Evolutionary conservation across 1,140 invertebrate species (phyloP).

Genomic region (Aphelinus certus): DNA sequence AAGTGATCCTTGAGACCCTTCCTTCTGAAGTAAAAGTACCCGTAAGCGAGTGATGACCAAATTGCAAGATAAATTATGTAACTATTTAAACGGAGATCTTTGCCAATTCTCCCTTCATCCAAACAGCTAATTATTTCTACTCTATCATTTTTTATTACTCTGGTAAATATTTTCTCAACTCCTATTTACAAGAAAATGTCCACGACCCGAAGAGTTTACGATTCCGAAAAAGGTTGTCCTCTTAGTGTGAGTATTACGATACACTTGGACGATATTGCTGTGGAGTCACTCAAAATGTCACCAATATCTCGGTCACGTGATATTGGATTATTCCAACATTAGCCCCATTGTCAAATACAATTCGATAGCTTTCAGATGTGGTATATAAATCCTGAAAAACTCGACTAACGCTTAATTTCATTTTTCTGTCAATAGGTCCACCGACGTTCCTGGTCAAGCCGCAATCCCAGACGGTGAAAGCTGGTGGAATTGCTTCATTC

Average conservation of each 20-base stretch:
- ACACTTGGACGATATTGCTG: no score
- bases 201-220: no score
- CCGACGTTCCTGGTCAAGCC: conserved; percentile 89
- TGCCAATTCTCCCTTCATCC: background rate
- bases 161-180: no score
- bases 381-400: background rate
- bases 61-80: conserved; percentile 50
- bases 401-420: conserved; percentile 11
- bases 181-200: no score
- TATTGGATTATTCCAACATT: background rate
- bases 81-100: conserved; percentile 35
- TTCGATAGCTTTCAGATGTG: background rate
- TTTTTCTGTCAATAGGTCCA: conserved; percentile 75
- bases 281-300: no score
- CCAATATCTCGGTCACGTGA: no score
- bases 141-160: no score
- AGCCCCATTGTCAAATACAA: background rate
- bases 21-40: conserved; percentile 28
- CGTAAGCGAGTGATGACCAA: conserved; percentile 41
- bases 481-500: conserved; percentile 92
- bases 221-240: no score
- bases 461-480: conserved; percentile 86
- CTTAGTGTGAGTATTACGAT: no score
- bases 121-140: no score
- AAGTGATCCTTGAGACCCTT: conserved; percentile 29